Evolutionary conservation across 2,888 invertebrate species (phyloP), one percentile per base, ranked within the genome.

Genomic region (Fissipunctia ypsillon): DNA sequence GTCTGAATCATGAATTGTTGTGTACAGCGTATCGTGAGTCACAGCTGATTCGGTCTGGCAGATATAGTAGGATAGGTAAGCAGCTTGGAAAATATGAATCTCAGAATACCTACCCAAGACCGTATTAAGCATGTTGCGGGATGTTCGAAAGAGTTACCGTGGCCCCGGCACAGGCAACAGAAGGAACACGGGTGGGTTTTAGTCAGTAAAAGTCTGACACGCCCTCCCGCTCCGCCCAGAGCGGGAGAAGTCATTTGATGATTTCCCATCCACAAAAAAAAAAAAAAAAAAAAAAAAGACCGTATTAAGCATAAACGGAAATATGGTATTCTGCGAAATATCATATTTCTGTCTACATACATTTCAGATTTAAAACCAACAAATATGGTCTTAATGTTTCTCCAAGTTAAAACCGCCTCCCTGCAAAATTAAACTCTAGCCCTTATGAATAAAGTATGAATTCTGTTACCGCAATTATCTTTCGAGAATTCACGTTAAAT

Each of bases 401-500:
- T 52, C 64, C n/a, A 57, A 63, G 48, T 59, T 61, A 73, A 65
- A 61, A n/a, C 28, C 2, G 19, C 16, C 3, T 25, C 0, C 43
- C 64, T 56, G 63, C 50, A 16, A 83, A 80, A 71, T 69, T 66
- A 74, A 67, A 78, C 75, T 72, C 31, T 84, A 74, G 38, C 2
- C n/a, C 31, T 57, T 69, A 25, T 35, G 6, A 22, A 70, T 74
- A 80, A 76, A 72, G 71, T 64, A 57, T 31, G 54, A 68, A 70
- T 61, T 85, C 22, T 48, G 61, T 74, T 48, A 74, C 70, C 56
- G 31, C 63, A 64, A 64, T 72, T 72, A 67, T 59, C 35, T 61
- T 74, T 70, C 67, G 56, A 59, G 61, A 70, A 71, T 81, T 63
- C 69, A 64, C 59, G 68, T 81, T 75, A 75, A 81, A 78, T 83